phyloP scores from a whole-genome alignment of 2,797 vertebrate genomes.

The Anabas testudineus region DNA sequence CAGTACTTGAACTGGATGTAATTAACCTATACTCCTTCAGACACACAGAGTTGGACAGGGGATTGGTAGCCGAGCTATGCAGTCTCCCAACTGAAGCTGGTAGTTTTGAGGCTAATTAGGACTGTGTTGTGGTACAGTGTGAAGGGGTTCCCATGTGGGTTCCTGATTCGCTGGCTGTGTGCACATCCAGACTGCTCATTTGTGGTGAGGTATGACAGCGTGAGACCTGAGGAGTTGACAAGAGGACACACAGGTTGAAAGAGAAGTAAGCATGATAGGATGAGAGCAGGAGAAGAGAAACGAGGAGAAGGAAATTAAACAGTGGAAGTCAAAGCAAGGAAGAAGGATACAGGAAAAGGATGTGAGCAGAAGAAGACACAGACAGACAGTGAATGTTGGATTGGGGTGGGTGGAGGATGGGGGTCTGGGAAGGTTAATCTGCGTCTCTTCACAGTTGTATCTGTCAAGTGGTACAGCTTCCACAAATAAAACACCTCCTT shows the following conservation, averaged over 20 bases:
- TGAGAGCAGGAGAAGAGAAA: conserved; percentile 28
- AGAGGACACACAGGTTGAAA: conserved; percentile 47
- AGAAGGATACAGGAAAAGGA: conserved; percentile 16
- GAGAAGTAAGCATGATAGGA: conserved; percentile 26
- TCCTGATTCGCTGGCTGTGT: conserved; percentile 51
- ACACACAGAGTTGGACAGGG: conserved; percentile 57
- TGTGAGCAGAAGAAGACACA: conserved; percentile 17
- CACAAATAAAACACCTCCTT: conserved; percentile 58
- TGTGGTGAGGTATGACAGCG: conserved; percentile 71
- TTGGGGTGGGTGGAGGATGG: no score
- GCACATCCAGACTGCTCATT: conserved; percentile 70
- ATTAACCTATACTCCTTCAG: conserved; percentile 69
- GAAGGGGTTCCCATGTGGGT: conserved; percentile 69
- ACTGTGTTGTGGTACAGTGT: conserved; percentile 65
- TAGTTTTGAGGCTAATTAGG: conserved; percentile 74
- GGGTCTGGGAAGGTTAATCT: conserved; percentile 65
- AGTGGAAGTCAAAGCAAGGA: conserved; percentile 33
- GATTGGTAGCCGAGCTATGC: conserved; percentile 39
- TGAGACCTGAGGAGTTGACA: conserved; percentile 56
- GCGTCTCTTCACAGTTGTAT: conserved; percentile 49
- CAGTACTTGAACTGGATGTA: conserved; percentile 46
- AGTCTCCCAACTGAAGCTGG: conserved; percentile 50
- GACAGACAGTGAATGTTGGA: conserved; percentile 20
- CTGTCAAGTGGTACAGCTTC: conserved; percentile 52
- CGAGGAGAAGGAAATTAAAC: conserved; percentile 34